Evolutionary conservation across 2,888 invertebrate genomes (phyloP), one percentile per base, ranked within the genome.

Genomic region (Drosophila colorata): DNA sequence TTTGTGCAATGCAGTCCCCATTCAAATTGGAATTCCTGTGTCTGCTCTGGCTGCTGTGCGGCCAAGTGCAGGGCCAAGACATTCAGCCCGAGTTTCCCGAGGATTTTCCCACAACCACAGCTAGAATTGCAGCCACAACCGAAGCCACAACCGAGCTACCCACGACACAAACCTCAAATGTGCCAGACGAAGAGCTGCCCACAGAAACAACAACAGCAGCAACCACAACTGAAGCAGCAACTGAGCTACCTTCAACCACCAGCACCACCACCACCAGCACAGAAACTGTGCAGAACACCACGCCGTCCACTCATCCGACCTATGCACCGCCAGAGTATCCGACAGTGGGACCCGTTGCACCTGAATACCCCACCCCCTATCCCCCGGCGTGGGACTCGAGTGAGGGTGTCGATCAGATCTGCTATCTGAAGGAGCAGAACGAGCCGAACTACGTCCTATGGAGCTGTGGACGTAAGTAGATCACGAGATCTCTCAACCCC

Each of bases 391-490:
- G 28, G 28, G 28, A 28, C 9, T 18, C 41, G 20, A n/a, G 46
- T 16, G 49, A 57, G 4, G 49, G 37, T 7, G 8, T 20, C 0
- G 43, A 59, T 9, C 25, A 25, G 23, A 31, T 7, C 0, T 91
- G 90, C 38, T 90, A 90, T 64, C 77, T 75, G 23, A 83, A 49
- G 53, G 64, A 83, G 4, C 82, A 90, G 41, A 53, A 56, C 2
- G 84, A 89, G 3, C 61, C 11, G 13, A 55, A 48, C 0, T 2
- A 44, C n/a, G 60, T 20, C n/a, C 61, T 20, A 41, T 80, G 70
- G 69, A 33, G 28, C 6, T 88, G 80, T 41, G 71, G 70, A 4
- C 40, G 90, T 91, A 60, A 75, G 82, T 79, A 49, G 11, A 52
- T 7, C 14, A 1, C 6, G 1, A 49, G 16, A 11, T 8, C n/a